These are phyloP conservation scores for Drosophila lutescens DNA, from an alignment of 2,888 invertebrate genomes.

Conservation along the genomic window DNA sequence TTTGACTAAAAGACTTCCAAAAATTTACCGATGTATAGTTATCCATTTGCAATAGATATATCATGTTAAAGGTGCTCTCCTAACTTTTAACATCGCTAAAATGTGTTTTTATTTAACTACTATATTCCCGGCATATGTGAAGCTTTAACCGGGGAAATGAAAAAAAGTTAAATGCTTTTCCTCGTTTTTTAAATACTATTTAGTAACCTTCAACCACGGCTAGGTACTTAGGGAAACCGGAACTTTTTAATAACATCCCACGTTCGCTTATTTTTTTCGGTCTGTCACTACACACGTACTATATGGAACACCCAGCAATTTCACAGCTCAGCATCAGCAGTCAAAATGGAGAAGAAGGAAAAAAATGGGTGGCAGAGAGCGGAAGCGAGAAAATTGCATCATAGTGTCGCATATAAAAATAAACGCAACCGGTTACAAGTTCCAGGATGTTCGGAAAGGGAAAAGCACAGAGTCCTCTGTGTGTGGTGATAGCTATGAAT, in stretches of 20 bases:
- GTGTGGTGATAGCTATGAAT: conserved; percentile 70
- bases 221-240: not conserved
- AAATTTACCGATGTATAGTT: no score
- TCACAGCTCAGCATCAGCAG: conserved; percentile 69
- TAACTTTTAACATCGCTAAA: no score
- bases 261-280: conserved; percentile 4
- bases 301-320: conserved; percentile 65
- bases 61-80: no score
- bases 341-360: conserved; percentile 17
- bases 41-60: no score
- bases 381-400: conserved; percentile 78
- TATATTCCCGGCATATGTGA: no score
- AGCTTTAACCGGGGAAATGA: not conserved
- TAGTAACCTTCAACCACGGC: conserved; percentile 12
- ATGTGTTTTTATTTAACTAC: no score
- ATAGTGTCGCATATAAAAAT: conserved; percentile 79
- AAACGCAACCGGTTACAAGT: conserved; percentile 72
- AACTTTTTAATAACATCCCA: conserved; percentile 39
- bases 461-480: conserved; percentile 10
- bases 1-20: no score
- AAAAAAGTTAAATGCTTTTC: not conserved
- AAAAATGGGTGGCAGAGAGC: conserved; percentile 47
- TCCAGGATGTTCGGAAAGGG: conserved; percentile 31
- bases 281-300: conserved; percentile 36
- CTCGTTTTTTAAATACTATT: not conserved